Percentiles rank a stretch among this genome's conserved stretches.
Conservation (phyloP, 2,797 vertebrate species). For the Myiothlypis chrysogaster region DNA sequence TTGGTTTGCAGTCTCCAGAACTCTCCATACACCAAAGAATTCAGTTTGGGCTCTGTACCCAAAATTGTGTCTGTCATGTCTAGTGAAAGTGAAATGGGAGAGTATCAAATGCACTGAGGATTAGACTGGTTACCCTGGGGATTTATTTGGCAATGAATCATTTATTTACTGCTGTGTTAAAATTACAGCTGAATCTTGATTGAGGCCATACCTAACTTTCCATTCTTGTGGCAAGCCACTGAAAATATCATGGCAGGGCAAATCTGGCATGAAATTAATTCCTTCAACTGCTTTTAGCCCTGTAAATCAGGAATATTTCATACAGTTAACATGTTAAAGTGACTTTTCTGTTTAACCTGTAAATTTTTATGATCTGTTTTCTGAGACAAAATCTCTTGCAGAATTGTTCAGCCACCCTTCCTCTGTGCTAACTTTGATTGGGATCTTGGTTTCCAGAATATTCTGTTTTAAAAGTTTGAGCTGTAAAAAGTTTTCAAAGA, state of each 20-base stretch:
- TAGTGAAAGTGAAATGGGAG: background rate
- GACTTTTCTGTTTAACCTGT: background rate
- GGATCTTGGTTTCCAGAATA: background rate
- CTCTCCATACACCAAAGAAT: background rate
- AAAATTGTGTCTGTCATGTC: background rate
- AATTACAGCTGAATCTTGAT: background rate
- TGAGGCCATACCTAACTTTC: background rate
- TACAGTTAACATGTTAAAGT: background rate
- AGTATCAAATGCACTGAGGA: background rate
- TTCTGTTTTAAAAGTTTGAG: background rate
- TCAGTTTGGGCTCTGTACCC: background rate
- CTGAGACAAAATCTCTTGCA: background rate
- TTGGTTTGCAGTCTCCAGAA: background rate
- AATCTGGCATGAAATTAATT: background rate
- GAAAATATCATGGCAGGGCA: background rate
- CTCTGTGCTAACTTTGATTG: background rate
- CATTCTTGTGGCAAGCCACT: background rate
- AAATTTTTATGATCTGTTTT: background rate
- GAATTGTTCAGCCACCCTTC: background rate
- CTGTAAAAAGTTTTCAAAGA: background rate
- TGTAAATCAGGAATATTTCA: background rate
- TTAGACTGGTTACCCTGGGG: background rate
- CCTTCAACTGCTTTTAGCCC: background rate
- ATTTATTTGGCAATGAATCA: background rate
- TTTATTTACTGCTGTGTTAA: background rate